Percentiles rank a stretch among this genome's conserved stretches.
These are phyloP conservation scores for Aplocera efformata DNA, from an alignment of 2,888 invertebrate species.

Conservation along the genomic window DNA sequence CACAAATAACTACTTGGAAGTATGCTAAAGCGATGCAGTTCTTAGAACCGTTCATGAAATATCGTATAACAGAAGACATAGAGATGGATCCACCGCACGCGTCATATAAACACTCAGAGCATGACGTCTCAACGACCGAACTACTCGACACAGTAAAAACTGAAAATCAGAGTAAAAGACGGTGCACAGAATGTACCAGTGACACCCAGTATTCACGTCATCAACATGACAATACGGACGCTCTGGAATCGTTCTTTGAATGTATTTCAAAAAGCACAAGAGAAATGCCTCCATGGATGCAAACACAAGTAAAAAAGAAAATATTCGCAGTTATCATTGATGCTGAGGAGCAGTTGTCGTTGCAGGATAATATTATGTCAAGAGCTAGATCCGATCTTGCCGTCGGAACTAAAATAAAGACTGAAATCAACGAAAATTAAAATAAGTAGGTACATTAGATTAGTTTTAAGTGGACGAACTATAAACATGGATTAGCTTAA, in stretches of 20 bases:
- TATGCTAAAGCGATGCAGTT: conserved; percentile 74
- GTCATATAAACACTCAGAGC: conserved; percentile 37
- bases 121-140: conserved; percentile 54
- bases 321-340: conserved; percentile 70
- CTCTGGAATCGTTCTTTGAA: conserved; percentile 65
- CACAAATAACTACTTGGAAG: conserved; percentile 73
- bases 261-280: conserved; percentile 63
- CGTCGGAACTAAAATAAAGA: conserved; percentile 54
- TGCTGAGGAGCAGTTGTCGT: conserved; percentile 59
- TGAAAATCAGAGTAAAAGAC: conserved; percentile 40
- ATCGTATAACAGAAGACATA: conserved; percentile 68
- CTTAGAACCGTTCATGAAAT: conserved; percentile 71
- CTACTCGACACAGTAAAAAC: conserved; percentile 27
- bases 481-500: no score
- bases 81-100: conserved; percentile 50
- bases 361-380: conserved; percentile 34
- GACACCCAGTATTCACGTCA: conserved; percentile 20
- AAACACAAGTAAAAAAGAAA: conserved; percentile 72
- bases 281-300: conserved; percentile 70
- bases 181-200: conserved; percentile 33
- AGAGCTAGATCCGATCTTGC: conserved; percentile 24
- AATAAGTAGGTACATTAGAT: no score
- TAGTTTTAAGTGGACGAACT: no score
- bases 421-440: conserved; percentile 45
- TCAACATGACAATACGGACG: conserved; percentile 40